phyloP scores from a whole-genome alignment of 2,888 invertebrate species.

The Lasioglossum marginatum region DNA sequence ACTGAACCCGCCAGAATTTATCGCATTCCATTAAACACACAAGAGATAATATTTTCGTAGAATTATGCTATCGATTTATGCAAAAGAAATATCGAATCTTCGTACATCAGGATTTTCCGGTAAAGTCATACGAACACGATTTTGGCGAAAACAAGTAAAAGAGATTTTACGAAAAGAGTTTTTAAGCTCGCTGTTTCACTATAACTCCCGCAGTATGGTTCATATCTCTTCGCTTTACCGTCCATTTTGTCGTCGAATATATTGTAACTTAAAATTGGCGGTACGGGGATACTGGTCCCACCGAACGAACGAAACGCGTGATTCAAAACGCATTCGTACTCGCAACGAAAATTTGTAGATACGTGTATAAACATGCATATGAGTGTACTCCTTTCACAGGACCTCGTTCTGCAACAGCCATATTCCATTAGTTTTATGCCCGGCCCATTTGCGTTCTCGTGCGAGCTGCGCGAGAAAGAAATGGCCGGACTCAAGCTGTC shows the following conservation, averaged over 20 bases:
- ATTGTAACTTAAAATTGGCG: slow-evolving; percentile 41
- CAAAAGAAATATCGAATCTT: neutral
- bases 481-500: slow-evolving; percentile 4
- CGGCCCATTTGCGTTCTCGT: slow-evolving; percentile 35
- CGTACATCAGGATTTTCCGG: neutral
- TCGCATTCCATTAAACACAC: neutral
- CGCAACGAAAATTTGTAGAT: slow-evolving; percentile 7
- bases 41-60: neutral
- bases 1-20: neutral
- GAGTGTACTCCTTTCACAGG: slow-evolving; percentile 40
- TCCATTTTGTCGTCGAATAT: slow-evolving; percentile 41
- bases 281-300: slow-evolving; percentile 6
- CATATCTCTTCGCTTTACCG: slow-evolving; percentile 31
- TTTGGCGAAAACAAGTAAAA: neutral
- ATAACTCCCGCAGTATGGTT: neutral
- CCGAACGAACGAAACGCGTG: neutral
- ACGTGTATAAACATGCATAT: neutral
- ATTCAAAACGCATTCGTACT: slow-evolving; percentile 18
- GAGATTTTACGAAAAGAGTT: neutral
- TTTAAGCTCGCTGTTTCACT: slow-evolving; percentile 16
- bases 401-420: slow-evolving; percentile 54
- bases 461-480: slow-evolving; percentile 16
- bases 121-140: neutral
- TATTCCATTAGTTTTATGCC: slow-evolving; percentile 71
- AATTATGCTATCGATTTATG: neutral